Base-by-base conservation (phyloP, 2,888 invertebrate genomes). In the Noctua fimbriata region DNA sequence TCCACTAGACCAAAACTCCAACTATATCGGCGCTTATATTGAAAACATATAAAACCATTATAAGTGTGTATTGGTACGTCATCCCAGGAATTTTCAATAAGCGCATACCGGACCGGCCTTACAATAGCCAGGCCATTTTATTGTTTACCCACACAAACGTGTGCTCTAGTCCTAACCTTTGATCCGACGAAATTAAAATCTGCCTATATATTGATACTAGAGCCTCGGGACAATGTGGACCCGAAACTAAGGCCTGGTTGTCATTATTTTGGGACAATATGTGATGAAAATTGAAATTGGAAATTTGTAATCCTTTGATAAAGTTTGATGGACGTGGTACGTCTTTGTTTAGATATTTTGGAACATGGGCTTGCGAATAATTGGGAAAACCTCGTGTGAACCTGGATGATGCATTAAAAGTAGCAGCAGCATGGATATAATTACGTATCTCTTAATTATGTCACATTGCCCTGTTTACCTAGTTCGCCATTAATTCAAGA, bases 11-110 rank as follows among this genome's bases (percentile, higher is more conserved):
- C 67, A n/a, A 71, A 84, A 21, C n/a, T 63, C 41, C 32, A 49
- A 41, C 49, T 9, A 32, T 58, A 36, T 60, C 52, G 6, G n/a
- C 32, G 41, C 69, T 36, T 47, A 85, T 75, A 81, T 65, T 72
- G 24, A 52, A 65, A 72, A 49, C 71, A 74, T 65, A 77, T 71
- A 49, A 77, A 58, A 66, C 52, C 28, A 78, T 79, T 88, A 85
- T 79, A n/a, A 69, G 28, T 74, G 65, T 52, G 47, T 81, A 82
- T 84, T 49, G 83, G 70, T 65, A 66, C n/a, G 72, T 74, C 76
- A 70, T 81, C 36, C 73, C 49, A 41, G 81, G 89, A 83, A 88
- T 88, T 86, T 89, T 86, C 84, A 88, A 88, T 88, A 88, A 89
- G n/a, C 66, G 74, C 79, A 88, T 87, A 60, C 78, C 83, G 7